Evolutionary conservation across 2,797 vertebrate genomes (phyloP), one percentile per base, ranked within the genome.

Genomic region (Acridotheres tristis): DNA sequence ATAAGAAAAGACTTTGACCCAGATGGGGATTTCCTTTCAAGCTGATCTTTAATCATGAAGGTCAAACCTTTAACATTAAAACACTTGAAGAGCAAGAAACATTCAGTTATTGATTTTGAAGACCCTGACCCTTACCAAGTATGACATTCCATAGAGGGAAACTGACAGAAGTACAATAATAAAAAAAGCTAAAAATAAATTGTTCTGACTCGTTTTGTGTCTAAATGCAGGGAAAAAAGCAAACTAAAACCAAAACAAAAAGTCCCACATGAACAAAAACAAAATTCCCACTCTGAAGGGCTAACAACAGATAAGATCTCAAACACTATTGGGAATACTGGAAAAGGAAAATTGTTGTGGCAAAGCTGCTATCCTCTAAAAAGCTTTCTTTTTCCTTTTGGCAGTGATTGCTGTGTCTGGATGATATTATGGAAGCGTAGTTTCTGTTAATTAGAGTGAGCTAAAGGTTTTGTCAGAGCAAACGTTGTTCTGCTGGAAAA

Each of bases 1-100:
- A 3, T 91, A 77, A 66, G 21, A 83, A 71, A 74, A 68, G 43
- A 65, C 38, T 93, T 89, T n/a, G 71, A 85, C 43, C 54, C 27
- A 61, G 42, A 34, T 22, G 42, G 15, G 42, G 30, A 78, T 90
- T 93, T 96, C 54, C 72, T 96, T 96, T 95, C 43, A 84, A 48
- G 57, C 29, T 84, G 83, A 59, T 93, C 62, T 94, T 95, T 93
- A 92, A 73, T 94, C 81, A 78, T 65, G 92, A 96, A 95, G 78
- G 89, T 95, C 85, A 96, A 93, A 91, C 50, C 14, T 93, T 93
- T 89, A 88, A 51, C 78, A 90, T 91, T 86, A 77, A 83, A 92
- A 82, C 27, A 77, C 36, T 15, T 79, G 78, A 95, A 96, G 78
- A 87, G 73, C 72, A 95, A 88, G 66, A 85, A 94, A 72, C 43